Evolutionary conservation across 2,797 vertebrate species (phyloP).

Genomic region (Gouania willdenowi): DNA sequence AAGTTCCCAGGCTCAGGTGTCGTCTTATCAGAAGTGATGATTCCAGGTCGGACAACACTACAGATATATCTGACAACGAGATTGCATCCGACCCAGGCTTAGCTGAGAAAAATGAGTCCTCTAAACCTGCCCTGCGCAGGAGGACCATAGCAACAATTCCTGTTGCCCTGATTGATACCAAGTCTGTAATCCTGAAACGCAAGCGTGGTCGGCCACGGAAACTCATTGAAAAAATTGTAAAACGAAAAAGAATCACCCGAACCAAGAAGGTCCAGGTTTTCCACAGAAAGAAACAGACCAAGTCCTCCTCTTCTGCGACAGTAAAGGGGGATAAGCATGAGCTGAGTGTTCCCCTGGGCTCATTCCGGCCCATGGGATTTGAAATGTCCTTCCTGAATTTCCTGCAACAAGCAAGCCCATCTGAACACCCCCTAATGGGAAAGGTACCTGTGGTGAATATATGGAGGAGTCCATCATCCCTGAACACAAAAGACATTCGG

Average conservation of each 20-base stretch:
- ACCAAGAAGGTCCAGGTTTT: conserved; percentile 45
- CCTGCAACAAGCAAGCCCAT: conserved; percentile 89
- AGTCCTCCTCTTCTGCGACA: conserved; percentile 62
- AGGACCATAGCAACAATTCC: conserved; percentile 43
- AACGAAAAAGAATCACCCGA: conserved; percentile 51
- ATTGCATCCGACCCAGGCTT: conserved; percentile 12
- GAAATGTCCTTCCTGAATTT: conserved; percentile 96
- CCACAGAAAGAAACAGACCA: conserved; percentile 66
- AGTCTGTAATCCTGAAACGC: conserved; percentile 65
- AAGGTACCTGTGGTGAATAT: conserved; percentile 40
- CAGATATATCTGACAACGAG: conserved; percentile 67
- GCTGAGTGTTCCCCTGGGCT: conserved; percentile 78
- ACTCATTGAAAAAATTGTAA: conserved; percentile 22
- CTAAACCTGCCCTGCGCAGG: conserved; percentile 65
- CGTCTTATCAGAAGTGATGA: conserved; percentile 66
- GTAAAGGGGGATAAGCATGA: conserved; percentile 70
- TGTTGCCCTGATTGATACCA: conserved; percentile 39
- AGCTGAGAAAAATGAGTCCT: conserved; percentile 48
- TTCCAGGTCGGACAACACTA: conserved; percentile 70
- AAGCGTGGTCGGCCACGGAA: conserved; percentile 76
- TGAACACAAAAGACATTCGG: conserved; percentile 68
- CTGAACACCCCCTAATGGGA: conserved; percentile 75
- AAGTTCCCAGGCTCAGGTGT: conserved; percentile 71
- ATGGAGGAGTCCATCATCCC: conserved; percentile 13
- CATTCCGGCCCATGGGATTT: conserved; percentile 97